Evolutionary conservation across 1,140 invertebrate species (phyloP).

Genomic region (Tetramorium alpestre): DNA sequence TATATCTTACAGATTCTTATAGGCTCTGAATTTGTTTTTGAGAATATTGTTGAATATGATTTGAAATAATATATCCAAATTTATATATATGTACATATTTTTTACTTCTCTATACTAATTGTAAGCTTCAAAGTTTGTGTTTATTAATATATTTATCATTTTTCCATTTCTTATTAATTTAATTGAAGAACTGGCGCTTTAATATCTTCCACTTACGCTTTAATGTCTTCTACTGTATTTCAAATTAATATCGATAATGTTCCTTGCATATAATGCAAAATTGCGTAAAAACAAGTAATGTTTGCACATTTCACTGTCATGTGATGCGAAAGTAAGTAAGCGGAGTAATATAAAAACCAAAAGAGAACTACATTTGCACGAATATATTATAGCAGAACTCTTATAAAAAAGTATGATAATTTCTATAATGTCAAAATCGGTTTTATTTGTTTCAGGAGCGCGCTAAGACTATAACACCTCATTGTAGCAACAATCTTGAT

Average conservation of each 20-base stretch:
- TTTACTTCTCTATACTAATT: background rate
- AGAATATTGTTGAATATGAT: conserved; percentile 8
- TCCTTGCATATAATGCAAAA: conserved; percentile 26
- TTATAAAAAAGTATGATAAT: background rate
- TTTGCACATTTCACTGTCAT: background rate
- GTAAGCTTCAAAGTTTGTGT: background rate
- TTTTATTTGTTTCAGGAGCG: conserved; percentile 81
- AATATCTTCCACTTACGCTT: background rate
- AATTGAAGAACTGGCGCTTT: conserved; percentile 1
- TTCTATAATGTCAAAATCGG: conserved; percentile 39
- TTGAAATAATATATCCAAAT: conserved; percentile 18
- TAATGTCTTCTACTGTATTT: background rate
- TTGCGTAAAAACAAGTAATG: background rate
- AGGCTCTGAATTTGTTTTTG: background rate
- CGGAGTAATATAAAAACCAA: background rate
- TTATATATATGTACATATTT: conserved; percentile 5
- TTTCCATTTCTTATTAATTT: conserved; percentile 13
- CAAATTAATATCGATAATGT: background rate
- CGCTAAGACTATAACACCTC: conserved; percentile 81
- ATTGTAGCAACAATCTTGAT: conserved; percentile 81
- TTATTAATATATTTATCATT: conserved; percentile 18
- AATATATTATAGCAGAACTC: conserved; percentile 23
- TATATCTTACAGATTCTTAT: background rate
- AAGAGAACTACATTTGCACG: conserved; percentile 2
- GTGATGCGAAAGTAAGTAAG: background rate